Evolutionary conservation across 2,888 invertebrate genomes (phyloP).

Genomic region (Melitaea athalia): DNA sequence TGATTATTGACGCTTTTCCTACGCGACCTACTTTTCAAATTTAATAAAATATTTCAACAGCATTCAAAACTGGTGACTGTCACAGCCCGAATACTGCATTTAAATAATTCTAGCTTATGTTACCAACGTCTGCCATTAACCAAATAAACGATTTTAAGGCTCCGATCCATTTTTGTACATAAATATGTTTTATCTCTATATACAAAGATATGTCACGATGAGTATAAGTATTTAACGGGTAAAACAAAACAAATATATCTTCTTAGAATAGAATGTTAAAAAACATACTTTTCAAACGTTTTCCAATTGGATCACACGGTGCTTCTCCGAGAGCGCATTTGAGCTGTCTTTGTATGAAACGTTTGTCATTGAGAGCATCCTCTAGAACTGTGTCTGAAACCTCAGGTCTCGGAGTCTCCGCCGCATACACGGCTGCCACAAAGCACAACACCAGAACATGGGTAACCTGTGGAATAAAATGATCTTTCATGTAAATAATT

Average conservation of each 20-base stretch:
- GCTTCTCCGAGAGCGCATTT: conserved; percentile 89
- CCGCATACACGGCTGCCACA: conserved; percentile 51
- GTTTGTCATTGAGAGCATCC: conserved; percentile 85
- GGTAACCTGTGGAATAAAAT: conserved; percentile 51
- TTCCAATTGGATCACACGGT: conserved; percentile 88
- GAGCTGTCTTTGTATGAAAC: conserved; percentile 87
- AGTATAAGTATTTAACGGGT: too few relatives aligned
- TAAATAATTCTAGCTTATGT: not conserved
- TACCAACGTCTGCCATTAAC: not conserved
- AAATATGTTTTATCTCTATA: too few relatives aligned
- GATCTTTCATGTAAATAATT: not conserved
- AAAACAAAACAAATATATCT: too few relatives aligned
- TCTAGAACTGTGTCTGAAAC: conserved; percentile 86
- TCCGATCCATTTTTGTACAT: too few relatives aligned
- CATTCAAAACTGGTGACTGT: not conserved
- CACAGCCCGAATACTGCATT: not conserved
- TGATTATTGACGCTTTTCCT: conserved; percentile 13
- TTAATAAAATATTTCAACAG: not conserved
- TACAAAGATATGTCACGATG: too few relatives aligned
- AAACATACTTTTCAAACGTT: conserved; percentile 86
- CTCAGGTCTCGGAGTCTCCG: conserved; percentile 63
- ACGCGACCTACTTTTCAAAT: conserved; percentile 8
- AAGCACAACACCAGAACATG: conserved; percentile 51
- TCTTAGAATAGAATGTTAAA: not conserved
- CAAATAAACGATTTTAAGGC: not conserved